A percentile compares a stretch with the other conserved stretches of the same genome.
These are phyloP conservation scores for Caenorhabditis drosophilae DNA, from an alignment of 2,888 invertebrate genomes.

Conservation along the genomic window DNA sequence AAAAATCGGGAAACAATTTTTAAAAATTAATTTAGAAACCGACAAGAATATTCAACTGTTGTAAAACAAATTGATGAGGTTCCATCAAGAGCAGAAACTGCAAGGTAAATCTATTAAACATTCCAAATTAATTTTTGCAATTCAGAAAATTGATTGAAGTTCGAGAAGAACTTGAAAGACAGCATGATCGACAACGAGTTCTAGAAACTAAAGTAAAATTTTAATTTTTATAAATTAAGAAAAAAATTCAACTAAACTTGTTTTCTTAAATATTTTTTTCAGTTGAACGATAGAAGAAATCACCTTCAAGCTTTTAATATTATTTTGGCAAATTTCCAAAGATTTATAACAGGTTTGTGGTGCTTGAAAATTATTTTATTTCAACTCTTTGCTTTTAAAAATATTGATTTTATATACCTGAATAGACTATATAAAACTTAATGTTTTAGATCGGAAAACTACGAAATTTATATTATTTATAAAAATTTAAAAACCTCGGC, in stretches of 20 bases:
- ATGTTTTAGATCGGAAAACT: too few species aligned
- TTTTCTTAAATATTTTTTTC: constrained; percentile 11
- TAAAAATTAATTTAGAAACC: constrained; percentile 34
- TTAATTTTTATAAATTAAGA: neutral
- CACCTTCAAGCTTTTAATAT: constrained; percentile 47
- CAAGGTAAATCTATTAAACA: constrained; percentile 17
- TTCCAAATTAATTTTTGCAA: neutral
- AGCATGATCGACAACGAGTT: constrained; percentile 52
- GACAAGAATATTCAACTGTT: constrained; percentile 61
- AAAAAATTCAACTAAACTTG: too few species aligned
- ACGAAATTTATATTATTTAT: too few species aligned
- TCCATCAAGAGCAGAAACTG: constrained; percentile 54
- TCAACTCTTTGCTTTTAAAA: too few species aligned
- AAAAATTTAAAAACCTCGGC: too few species aligned
- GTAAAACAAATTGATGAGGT: constrained; percentile 54
- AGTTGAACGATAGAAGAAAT: constrained; percentile 44
- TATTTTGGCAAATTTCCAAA: constrained; percentile 43
- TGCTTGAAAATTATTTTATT: too few species aligned
- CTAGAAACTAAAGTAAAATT: constrained; percentile 51
- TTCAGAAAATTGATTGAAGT: constrained; percentile 50
- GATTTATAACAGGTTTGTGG: constrained; percentile 44
- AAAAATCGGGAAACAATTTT: neutral
- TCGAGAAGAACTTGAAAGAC: constrained; percentile 52
- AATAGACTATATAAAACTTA: too few species aligned
- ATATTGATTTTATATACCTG: too few species aligned